Evolutionary conservation across 1,140 invertebrate species (phyloP).

Genomic region (Drosophila mayri): DNA sequence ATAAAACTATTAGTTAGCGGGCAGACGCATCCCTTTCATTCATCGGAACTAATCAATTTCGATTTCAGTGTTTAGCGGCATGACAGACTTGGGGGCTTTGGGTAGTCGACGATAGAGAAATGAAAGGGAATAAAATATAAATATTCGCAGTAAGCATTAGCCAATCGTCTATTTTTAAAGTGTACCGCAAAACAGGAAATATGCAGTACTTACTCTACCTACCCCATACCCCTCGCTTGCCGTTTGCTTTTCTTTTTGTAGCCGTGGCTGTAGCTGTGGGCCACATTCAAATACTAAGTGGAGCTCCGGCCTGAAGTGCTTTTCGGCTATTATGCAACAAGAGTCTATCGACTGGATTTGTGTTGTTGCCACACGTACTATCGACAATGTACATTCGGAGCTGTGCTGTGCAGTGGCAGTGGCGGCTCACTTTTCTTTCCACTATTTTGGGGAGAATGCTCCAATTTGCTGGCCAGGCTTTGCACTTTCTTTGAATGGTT

Average conservation of each 20-base stretch:
- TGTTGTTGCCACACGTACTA: constrained; percentile 27
- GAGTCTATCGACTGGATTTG: constrained; percentile 46
- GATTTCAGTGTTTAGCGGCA: constrained; percentile 16
- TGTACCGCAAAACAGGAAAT: constrained; percentile 54
- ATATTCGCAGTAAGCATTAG: constrained; percentile 14
- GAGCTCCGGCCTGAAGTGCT: constrained; percentile 40
- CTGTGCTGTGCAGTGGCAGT: constrained; percentile 9
- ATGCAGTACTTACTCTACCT: constrained; percentile 43
- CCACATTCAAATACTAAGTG: constrained; percentile 57
- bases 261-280: constrained; percentile 15
- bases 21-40: constrained; percentile 3
- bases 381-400: constrained; percentile 35
- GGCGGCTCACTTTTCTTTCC: constrained; percentile 19
- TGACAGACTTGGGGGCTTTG: constrained; percentile 28
- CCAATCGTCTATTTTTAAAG: constrained; percentile 31
- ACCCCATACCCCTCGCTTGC: constrained; percentile 6
- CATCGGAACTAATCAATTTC: constrained; percentile 30
- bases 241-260: constrained; percentile 38
- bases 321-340: constrained; percentile 52
- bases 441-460: constrained; percentile 44
- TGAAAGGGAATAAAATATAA: constrained; percentile 33
- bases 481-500: constrained; percentile 14
- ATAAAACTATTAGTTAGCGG: constrained; percentile 4
- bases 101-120: constrained; percentile 11
- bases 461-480: constrained; percentile 25